phyloP scores from a whole-genome alignment of 2,797 vertebrate species.

The Agapornis canus region DNA sequence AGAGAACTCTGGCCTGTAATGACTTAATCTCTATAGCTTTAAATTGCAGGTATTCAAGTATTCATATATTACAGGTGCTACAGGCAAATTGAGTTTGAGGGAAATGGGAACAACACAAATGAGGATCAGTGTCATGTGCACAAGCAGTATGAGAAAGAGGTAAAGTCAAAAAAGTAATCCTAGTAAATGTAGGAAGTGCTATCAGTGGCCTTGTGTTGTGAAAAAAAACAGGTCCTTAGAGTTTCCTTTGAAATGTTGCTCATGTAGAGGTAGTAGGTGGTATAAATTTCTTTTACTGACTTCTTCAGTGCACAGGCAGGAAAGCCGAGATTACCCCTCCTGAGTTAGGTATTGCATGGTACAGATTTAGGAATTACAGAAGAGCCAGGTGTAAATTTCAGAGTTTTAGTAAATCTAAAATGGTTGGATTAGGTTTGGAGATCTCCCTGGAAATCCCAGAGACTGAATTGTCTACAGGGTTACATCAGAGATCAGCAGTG shows the following conservation, averaged over 20 bases:
- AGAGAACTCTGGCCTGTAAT: not conserved
- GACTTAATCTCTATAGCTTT: not conserved
- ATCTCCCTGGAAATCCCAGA: not conserved
- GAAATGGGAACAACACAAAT: not conserved
- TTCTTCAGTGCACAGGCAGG: not conserved
- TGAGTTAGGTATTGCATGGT: not conserved
- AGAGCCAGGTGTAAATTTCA: not conserved
- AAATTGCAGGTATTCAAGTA: not conserved
- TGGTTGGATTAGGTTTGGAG: not conserved
- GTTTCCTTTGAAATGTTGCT: not conserved
- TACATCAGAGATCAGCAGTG: not conserved
- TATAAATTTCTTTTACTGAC: not conserved
- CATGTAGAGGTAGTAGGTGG: not conserved
- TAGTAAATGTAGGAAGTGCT: not conserved
- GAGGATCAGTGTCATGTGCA: not conserved
- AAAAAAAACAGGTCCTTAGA: not conserved
- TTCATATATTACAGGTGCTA: not conserved
- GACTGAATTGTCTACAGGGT: not conserved
- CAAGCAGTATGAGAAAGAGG: not conserved
- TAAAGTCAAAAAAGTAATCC: not conserved
- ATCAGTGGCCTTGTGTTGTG: not conserved
- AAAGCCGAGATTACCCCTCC: not conserved
- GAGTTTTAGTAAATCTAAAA: not conserved
- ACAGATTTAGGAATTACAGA: not conserved
- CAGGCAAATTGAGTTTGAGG: fast-evolving